A percentile compares a stretch with the other conserved stretches of the same genome.
These are phyloP conservation scores for Sebastes hubbsi DNA, from an alignment of 2,797 vertebrate genomes.

Conservation along the genomic window DNA sequence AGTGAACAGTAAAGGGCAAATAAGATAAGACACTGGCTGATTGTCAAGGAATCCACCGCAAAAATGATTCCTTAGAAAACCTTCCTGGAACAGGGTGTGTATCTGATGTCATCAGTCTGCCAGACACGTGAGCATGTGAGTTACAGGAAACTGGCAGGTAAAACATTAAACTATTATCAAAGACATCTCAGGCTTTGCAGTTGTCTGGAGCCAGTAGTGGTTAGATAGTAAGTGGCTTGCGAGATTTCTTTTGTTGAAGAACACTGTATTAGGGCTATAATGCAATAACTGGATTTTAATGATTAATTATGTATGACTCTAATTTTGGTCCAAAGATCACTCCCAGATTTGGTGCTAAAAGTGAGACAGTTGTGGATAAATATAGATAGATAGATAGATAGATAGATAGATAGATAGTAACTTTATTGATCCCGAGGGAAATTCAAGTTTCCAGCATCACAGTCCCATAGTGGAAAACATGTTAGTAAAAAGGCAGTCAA, in stretches of 20 bases:
- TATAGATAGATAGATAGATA: too few species aligned
- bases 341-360: neutral
- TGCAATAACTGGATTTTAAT: neutral
- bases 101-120: slow-evolving; percentile 3
- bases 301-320: too few species aligned
- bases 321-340: too few species aligned
- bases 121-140: slow-evolving; percentile 26
- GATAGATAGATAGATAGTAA: too few species aligned
- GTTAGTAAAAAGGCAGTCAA: too few species aligned
- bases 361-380: too few species aligned
- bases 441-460: too few species aligned
- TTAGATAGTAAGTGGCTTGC: slow-evolving; percentile 1
- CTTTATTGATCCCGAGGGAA: too few species aligned
- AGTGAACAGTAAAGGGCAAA: neutral
- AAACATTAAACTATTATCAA: neutral
- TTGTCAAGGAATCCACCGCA: neutral
- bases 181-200: neutral
- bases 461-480: too few species aligned
- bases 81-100: slow-evolving; percentile 1
- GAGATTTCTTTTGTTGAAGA: neutral
- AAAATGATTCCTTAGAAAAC: neutral
- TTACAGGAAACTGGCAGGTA: slow-evolving; percentile 3
- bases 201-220: slow-evolving; percentile 19
- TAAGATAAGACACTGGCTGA: neutral
- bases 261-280: neutral